Evolutionary conservation across 1,140 invertebrate species (phyloP).

Genomic region (Brachionus manjavacas): DNA sequence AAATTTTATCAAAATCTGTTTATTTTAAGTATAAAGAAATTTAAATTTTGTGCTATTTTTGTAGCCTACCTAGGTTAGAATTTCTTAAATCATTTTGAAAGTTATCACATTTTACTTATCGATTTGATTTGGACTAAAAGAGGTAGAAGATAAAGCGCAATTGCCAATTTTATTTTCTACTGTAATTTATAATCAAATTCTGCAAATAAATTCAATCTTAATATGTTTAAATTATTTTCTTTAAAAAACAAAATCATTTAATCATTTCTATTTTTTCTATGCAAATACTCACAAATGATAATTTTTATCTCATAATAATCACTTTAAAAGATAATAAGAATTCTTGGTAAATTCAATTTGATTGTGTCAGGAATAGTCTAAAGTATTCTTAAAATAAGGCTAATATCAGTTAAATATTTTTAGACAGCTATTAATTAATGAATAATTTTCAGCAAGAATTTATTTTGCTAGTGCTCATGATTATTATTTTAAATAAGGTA

Average conservation of each 20-base stretch:
- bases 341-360: not conserved
- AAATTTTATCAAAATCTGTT: too few relatives aligned
- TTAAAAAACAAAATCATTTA: not conserved
- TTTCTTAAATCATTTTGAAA: too few relatives aligned
- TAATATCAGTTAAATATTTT: not conserved
- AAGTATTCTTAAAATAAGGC: not conserved
- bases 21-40: too few relatives aligned
- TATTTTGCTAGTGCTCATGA: not conserved
- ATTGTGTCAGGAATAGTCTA: not conserved
- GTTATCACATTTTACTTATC: too few relatives aligned
- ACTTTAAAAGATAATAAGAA: not conserved
- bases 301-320: not conserved
- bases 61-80: too few relatives aligned
- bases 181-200: not conserved
- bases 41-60: too few relatives aligned
- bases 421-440: not conserved
- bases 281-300: not conserved
- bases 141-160: too few relatives aligned
- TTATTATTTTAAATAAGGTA: not conserved
- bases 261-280: not conserved
- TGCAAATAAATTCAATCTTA: not conserved
- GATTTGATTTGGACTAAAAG: too few relatives aligned
- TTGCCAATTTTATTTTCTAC: not conserved
- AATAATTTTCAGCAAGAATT: not conserved
- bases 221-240: not conserved